Base-by-base conservation (phyloP, 2,888 invertebrate genomes). In the Teinopalpus imperialis region DNA sequence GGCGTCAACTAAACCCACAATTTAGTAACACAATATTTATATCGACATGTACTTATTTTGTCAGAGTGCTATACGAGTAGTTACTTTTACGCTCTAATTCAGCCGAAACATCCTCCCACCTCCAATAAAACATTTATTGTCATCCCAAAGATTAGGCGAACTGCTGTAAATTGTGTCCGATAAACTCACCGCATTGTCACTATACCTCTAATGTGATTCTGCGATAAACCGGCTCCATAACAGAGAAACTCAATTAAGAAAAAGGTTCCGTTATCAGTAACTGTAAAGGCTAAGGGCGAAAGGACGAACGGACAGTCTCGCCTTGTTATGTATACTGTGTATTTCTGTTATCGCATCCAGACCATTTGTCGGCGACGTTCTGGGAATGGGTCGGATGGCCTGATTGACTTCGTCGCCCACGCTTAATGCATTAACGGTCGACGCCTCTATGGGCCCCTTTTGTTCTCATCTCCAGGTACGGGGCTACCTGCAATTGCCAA, bases 331-430 rank as follows among this genome's bases (percentile, higher is more conserved):
- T 41, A 16, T 24, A 24, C 9, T 12, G 21, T 6, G n/a, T n/a
- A 18, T 8, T 32, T 10, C 29, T 29, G 77, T 86, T 86, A 85
- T 85, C 83, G 75, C 62, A 59, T 58, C 66, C 70, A 74, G 42
- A 69, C 81, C 81, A 86, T 85, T 86, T 85, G 86, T 81, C 73
- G 81, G 70, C 69, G 75, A 76, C 83, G 83, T 87, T 88, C 87
- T 82, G 69, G 86, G 87, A 88, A 88, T 80, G 77, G 78, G 81
- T 74, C 83, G 86, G 86, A 87, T 83, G 85, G 74, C 75, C 86
- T 88, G 86, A 87, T 87, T 87, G 87, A 86, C 83, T 80, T 81
- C 86, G 86, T 87, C 88, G 81, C 88, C 87, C 75, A 81, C 73
- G 73, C 71, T 80, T 83, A 75, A 69, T 36, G 78, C 71, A 86